Conservation (phyloP, 2,113 vertebrate genomes). For the Ciconia stormi region DNA sequence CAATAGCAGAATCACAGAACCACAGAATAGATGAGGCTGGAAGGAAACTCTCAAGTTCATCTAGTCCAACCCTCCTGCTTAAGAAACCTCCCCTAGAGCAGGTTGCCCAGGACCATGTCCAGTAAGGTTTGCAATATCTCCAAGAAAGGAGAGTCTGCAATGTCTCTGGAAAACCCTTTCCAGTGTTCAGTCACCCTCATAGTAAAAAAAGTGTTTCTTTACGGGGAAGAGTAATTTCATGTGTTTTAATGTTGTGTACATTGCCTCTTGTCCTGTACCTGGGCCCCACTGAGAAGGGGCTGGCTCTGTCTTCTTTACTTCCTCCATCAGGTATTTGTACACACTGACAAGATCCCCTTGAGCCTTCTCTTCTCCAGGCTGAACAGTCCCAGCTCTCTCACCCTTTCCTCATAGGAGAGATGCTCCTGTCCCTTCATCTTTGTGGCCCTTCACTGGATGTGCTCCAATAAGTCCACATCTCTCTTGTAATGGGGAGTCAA, state of each 20-base stretch:
- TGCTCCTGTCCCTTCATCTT: background rate
- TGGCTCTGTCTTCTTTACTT: background rate
- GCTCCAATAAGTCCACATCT: fast-evolving
- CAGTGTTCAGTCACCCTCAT: background rate
- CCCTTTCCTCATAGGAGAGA: background rate
- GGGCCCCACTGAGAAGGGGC: background rate
- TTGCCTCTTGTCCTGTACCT: background rate
- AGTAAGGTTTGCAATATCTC: background rate
- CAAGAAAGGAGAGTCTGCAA: background rate
- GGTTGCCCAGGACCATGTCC: background rate
- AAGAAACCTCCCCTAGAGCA: background rate
- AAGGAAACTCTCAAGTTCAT: background rate
- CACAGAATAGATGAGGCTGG: background rate
- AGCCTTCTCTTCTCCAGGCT: background rate
- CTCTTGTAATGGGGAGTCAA: background rate
- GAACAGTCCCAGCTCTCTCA: background rate
- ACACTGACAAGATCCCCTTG: background rate
- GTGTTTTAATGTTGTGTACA: background rate
- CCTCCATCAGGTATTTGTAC: background rate
- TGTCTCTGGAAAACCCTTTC: background rate
- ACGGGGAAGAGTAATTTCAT: background rate
- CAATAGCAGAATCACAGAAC: background rate
- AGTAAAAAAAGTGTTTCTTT: background rate
- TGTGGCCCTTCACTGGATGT: background rate
- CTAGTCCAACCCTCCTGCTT: background rate